These are phyloP conservation scores for Aphelinus atriplicis DNA, from an alignment of 1,140 invertebrate species.

Conservation along the genomic window DNA sequence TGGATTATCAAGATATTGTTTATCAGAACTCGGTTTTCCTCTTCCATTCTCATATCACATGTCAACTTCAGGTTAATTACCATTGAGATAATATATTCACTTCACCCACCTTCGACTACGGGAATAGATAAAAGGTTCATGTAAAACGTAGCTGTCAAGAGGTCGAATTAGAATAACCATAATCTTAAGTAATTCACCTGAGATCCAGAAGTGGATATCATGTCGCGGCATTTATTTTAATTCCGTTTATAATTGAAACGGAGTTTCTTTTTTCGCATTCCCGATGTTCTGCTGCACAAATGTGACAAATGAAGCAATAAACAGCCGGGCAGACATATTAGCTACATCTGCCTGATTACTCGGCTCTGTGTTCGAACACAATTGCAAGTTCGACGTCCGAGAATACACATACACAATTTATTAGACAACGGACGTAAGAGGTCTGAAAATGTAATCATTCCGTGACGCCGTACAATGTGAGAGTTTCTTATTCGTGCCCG, in stretches of 20 bases:
- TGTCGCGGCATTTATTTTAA: neutral
- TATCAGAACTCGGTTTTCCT: no score
- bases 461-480: neutral
- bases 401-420: conserved; percentile 6
- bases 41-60: no score
- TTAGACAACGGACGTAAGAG: neutral
- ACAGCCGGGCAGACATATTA: neutral
- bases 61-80: no score
- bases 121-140: neutral
- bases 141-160: neutral
- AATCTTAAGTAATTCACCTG: neutral
- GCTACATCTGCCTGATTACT: neutral
- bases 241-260: neutral
- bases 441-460: neutral
- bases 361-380: neutral
- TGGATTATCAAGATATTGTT: no score
- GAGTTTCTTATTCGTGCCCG: conserved; percentile 16
- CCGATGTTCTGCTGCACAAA: no score
- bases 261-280: no score
- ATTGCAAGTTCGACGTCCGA: conserved; percentile 5
- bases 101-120: conserved; percentile 2
- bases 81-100: no score
- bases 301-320: no score
- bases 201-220: neutral
- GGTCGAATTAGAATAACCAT: neutral